Evolutionary conservation across 2,113 vertebrate genomes (phyloP).

Genomic region (Psilopsiagon aymara): DNA sequence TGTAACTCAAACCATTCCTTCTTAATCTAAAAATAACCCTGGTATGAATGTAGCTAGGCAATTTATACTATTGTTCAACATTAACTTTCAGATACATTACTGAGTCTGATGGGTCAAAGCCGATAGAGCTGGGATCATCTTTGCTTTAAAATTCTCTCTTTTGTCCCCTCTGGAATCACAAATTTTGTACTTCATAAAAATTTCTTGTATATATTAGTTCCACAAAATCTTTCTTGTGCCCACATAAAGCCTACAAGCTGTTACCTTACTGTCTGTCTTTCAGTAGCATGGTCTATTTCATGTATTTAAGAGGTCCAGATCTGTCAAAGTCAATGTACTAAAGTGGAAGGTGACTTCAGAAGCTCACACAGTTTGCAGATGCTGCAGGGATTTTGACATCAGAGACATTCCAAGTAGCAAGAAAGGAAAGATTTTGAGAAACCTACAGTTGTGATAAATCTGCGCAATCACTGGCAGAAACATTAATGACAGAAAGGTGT

Average conservation of each 20-base stretch:
- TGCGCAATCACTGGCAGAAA: neutral
- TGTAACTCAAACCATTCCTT: slow-evolving; percentile 42
- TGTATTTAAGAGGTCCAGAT: neutral
- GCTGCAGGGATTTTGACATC: neutral
- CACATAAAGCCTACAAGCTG: neutral
- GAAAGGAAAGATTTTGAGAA: slow-evolving; percentile 1
- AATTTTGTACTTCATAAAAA: slow-evolving; percentile 38
- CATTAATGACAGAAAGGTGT: neutral
- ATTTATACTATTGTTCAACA: neutral
- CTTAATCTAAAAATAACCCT: slow-evolving; percentile 54
- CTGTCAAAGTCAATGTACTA: neutral
- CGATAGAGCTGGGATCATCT: neutral
- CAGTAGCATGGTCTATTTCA: neutral
- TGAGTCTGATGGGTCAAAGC: slow-evolving; percentile 44
- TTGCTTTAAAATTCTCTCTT: slow-evolving; percentile 39
- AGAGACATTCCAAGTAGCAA: neutral
- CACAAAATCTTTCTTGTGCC: neutral
- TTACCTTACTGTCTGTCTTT: neutral
- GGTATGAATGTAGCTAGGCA: neutral
- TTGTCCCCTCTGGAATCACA: neutral
- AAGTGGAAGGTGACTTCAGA: neutral
- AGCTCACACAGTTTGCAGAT: neutral
- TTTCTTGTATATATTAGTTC: neutral
- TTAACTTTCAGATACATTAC: neutral
- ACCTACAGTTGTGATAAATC: neutral